phyloP scores from a whole-genome alignment of 2,888 invertebrate species.

The Nephrocerus scutellatus region DNA sequence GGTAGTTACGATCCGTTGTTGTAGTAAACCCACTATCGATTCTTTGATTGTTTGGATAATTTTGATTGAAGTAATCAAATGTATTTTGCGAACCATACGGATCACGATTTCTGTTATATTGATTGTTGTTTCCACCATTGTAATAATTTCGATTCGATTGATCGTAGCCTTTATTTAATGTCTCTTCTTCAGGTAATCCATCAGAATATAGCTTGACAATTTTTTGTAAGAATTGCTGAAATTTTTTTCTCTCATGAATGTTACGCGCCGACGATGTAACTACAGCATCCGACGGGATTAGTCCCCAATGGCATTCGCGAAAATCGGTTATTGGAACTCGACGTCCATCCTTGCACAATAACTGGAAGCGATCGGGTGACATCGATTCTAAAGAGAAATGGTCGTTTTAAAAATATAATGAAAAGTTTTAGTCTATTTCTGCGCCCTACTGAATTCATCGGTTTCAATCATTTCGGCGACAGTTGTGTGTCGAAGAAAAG shows the following conservation, averaged over 20 bases:
- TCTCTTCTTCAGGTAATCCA: conserved; percentile 27
- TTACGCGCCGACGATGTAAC: conserved; percentile 75
- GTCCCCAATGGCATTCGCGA: conserved; percentile 76
- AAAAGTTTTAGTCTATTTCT: conserved; percentile 18
- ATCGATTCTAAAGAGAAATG: conserved; percentile 52
- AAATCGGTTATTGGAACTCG: conserved; percentile 63
- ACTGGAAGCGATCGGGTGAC: conserved; percentile 64
- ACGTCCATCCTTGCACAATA: conserved; percentile 74
- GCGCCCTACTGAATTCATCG: conserved; percentile 57
- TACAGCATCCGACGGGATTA: conserved; percentile 73
- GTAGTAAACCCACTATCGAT: conserved; percentile 39
- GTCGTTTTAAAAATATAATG: neutral
- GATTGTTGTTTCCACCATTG: conserved; percentile 25
- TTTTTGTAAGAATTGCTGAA: conserved; percentile 60
- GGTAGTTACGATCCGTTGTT: conserved; percentile 29
- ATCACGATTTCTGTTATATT: conserved; percentile 18
- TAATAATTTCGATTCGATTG: conserved; percentile 27
- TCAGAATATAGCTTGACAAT: conserved; percentile 54
- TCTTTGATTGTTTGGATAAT: conserved; percentile 34
- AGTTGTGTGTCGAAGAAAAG: conserved; percentile 82
- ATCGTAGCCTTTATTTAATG: conserved; percentile 23
- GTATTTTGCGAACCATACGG: conserved; percentile 23
- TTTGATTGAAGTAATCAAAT: conserved; percentile 25
- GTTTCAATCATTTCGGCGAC: conserved; percentile 63
- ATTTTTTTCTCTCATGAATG: conserved; percentile 47